Conservation (phyloP, 2,888 invertebrate species). For the Nomada ruficornis region DNA sequence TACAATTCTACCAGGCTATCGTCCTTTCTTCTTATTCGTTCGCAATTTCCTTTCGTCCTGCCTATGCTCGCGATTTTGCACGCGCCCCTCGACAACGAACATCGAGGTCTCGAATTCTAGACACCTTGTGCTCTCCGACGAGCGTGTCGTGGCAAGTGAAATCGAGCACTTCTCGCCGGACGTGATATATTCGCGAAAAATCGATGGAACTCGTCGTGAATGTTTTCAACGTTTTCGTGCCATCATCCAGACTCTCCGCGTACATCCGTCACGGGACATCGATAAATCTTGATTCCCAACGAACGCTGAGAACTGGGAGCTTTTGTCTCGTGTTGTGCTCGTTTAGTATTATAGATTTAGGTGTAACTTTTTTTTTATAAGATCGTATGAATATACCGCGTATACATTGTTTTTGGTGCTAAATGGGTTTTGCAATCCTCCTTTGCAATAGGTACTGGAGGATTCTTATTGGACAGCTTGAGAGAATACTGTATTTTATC, state of each 20-base stretch:
- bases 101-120: slow-evolving; percentile 39
- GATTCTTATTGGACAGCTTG: too few species aligned
- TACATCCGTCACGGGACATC: slow-evolving; percentile 12
- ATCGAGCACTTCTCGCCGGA: slow-evolving; percentile 53
- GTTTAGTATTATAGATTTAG: background rate
- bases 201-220: slow-evolving; percentile 40
- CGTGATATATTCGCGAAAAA: slow-evolving; percentile 58
- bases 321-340: background rate
- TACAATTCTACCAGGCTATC: slow-evolving; percentile 29
- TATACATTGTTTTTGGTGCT: too few species aligned
- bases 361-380: background rate
- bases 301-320: background rate
- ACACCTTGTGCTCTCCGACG: slow-evolving; percentile 10
- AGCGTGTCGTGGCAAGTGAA: slow-evolving; percentile 54
- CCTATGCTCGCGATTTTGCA: slow-evolving; percentile 2
- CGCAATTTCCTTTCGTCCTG: background rate
- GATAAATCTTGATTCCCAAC: slow-evolving; percentile 29
- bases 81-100: background rate
- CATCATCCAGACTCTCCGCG: slow-evolving; percentile 8
- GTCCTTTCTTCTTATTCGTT: too few species aligned
- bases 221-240: slow-evolving; percentile 38
- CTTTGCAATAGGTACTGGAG: too few species aligned
- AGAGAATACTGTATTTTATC: too few species aligned
- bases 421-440: too few species aligned
- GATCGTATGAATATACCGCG: too few species aligned